Evolutionary conservation across 2,888 invertebrate genomes (phyloP), one percentile per base, ranked within the genome.

Genomic region (Apamea anceps): DNA sequence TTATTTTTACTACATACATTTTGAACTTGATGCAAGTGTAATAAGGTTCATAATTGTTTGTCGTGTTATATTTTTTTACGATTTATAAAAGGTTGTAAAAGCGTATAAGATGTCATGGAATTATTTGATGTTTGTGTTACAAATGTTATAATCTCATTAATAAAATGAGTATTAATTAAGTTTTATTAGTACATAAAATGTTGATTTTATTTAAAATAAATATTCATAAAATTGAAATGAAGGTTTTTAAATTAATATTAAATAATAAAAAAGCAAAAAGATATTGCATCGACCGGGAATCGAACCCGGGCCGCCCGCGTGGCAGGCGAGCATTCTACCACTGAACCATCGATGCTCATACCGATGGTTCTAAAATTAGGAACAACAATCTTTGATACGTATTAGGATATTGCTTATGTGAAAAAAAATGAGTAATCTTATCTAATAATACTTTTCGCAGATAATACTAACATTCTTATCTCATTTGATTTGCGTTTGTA

Each of bases 311-410:
- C 93, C 94, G 93, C 94, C 96, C 96, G 96, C 96, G 96, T 96
- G 96, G 96, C 96, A 96, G 96, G 96, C 96, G 96, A 96, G 96
- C 96, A 96, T 96, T 96, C 96, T 96, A 97, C 97, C 96, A 96
- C 96, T 96, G 96, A 96, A 96, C 96, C 96, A 96, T 95, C 97
- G 96, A 96, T 96, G 96, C 96, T 96, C 72, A 57, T 77, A 7
- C 0, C 0, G 0, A 0, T 0, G 0, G 0, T 0, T 0, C 0
- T 0, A 1, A 81, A 87, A 77, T 85, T 63, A 0, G 0, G 13
- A 37, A 62, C 0, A 0, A 0, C 1, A 28, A 54, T 80, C 21
- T 25, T 0, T 1, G 4, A 12, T 3, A 21, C 5, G 15, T 28
- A 13, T 0, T 10, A 12, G 12, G 18, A 45, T 0, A 51, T 51